Base-by-base conservation (phyloP, 2,797 vertebrate genomes). In the Crypturellus tataupa region DNA sequence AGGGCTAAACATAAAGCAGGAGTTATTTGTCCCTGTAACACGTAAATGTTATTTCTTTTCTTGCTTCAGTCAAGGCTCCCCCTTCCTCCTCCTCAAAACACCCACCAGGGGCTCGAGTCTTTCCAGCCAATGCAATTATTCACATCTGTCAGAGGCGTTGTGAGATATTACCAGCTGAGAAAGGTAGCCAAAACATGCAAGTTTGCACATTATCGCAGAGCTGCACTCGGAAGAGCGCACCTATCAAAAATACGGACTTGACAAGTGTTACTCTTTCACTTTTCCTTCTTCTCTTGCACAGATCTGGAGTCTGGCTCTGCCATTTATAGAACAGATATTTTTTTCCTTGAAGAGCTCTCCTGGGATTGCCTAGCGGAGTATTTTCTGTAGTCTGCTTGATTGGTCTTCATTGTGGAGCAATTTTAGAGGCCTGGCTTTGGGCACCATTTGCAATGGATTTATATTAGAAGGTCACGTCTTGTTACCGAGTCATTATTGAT, bases 361-460 rank as follows among this genome's bases (percentile, higher is more conserved):
- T 83, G 91, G 77, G 94, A 70, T 10, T 70, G 82, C 33, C 42
- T 56, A 53, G 72, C 59, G 70, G 67, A 91, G 39, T 40, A 27
- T 14, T 92, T 89, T 93, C 89, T 93, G 67, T 76, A 75, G 87
- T 56, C 53, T 86, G 35, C 73, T 86, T 91, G 90, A 94, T 81
- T 85, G 65, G 80, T 80, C 85, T 92, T 94, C 73, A 76, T 53
- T 62, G 85, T 71, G 78, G 85, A 95, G 60, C 89, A 94, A 71
- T 94, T 96, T 72, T 71, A 58, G 94, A 86, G 80, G 87, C 44
- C 67, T 79, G 67, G 59, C 63, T 93, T 91, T 91, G 91, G 92
- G 77, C 63, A 67, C 82, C 73, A 63, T 88, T 94, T 77, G 77
- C 60, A 73, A 46, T 49, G 53, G 87, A 12, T 93, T 95, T 91